A percentile compares a stretch with the other conserved stretches of the same genome.
Conservation (phyloP, 2,113 vertebrate genomes). For the Aegotheles bennettii region DNA sequence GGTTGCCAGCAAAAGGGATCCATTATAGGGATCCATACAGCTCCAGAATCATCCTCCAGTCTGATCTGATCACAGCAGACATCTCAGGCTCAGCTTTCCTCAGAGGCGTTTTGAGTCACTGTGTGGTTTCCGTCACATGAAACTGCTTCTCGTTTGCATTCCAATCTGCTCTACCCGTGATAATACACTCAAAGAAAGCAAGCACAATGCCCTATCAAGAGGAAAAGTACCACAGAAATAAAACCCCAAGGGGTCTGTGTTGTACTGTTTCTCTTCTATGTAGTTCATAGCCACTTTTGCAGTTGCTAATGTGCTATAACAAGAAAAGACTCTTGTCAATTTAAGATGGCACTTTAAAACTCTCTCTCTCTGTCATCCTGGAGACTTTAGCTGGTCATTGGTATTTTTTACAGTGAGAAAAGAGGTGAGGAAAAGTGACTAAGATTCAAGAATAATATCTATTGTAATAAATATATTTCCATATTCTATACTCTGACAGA, state of each 20-base stretch:
- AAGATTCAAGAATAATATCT: neutral
- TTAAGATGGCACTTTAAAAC: neutral
- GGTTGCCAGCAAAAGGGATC: neutral
- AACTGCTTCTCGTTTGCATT: neutral
- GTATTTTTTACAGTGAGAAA: neutral
- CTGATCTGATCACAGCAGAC: neutral
- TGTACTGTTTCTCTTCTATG: neutral
- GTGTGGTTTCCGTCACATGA: neutral
- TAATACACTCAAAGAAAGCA: neutral
- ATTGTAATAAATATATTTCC: neutral
- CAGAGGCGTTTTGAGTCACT: accelerated
- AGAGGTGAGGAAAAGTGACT: neutral
- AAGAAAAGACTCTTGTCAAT: neutral
- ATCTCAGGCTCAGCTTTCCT: neutral
- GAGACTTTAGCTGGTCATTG: neutral
- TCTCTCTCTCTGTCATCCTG: neutral
- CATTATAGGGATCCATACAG: neutral
- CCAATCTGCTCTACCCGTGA: neutral
- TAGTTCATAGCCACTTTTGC: neutral
- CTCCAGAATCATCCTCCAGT: neutral
- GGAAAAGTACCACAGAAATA: neutral
- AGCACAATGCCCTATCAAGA: neutral
- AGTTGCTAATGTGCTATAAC: neutral
- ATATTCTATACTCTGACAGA: neutral
- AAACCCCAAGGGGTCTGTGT: neutral